A percentile compares a stretch with the other conserved stretches of the same genome.
Evolutionary conservation across 2,888 invertebrate genomes (phyloP).

Genomic region (Caenorhabditis afra): DNA sequence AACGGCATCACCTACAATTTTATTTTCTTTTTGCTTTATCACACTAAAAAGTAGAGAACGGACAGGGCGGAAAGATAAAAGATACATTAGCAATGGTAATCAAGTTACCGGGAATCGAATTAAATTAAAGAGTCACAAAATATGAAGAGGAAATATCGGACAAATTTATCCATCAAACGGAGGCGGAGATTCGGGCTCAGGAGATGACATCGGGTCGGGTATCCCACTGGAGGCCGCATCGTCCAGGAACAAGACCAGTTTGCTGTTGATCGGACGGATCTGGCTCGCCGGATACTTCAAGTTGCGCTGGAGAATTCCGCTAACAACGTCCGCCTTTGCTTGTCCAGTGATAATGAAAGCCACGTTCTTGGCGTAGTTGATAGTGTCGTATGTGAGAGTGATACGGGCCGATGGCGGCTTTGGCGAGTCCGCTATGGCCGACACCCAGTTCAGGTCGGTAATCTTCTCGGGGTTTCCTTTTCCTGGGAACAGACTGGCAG

Average conservation of each 20-base stretch:
- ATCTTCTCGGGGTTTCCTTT: conserved; percentile 41
- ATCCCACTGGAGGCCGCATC: conserved; percentile 54
- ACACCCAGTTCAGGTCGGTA: conserved; percentile 84
- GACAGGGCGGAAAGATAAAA: conserved; percentile 4
- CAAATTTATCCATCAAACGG: conserved; percentile 13
- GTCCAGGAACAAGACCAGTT: conserved; percentile 61
- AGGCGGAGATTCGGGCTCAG: conserved; percentile 11
- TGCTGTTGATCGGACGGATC: conserved; percentile 59
- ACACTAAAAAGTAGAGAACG: conserved; percentile 1
- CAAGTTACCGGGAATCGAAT: conserved; percentile 3
- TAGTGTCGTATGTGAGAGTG: conserved; percentile 91
- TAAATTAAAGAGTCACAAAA: not conserved
- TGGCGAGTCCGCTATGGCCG: conserved; percentile 92
- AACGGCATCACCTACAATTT: conserved; percentile 73
- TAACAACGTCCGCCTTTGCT: conserved; percentile 91
- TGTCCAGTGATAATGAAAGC: conserved; percentile 90
- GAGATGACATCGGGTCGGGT: not conserved
- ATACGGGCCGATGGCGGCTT: conserved; percentile 94
- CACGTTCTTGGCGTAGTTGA: conserved; percentile 90
- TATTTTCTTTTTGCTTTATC: conserved; percentile 5
- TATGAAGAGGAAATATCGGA: not conserved
- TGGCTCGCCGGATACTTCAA: conserved; percentile 47
- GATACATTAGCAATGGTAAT: not conserved
- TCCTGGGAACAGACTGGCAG: conserved; percentile 95
- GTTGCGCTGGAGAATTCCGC: conserved; percentile 82